Conservation (phyloP, 2,113 vertebrate genomes). For the Cyanoramphus novaezelandiae region DNA sequence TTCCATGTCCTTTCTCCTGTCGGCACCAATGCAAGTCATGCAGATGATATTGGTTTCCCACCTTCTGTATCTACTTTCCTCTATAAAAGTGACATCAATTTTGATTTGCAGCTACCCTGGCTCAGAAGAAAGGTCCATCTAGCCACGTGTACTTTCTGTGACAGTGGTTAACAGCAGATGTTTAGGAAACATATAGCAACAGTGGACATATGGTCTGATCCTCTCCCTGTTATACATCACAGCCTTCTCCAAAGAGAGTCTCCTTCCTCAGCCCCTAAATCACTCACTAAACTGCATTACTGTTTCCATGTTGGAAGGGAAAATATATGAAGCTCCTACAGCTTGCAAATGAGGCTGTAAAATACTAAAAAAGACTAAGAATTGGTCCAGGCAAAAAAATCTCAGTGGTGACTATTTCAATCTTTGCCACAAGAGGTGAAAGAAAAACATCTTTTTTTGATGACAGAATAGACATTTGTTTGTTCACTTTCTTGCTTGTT, state of each 20-base stretch:
- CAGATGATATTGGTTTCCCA: neutral
- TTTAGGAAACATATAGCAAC: neutral
- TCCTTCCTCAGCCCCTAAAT: neutral
- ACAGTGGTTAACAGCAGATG: neutral
- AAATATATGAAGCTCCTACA: neutral
- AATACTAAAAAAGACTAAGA: neutral
- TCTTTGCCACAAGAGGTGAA: neutral
- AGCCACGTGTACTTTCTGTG: neutral
- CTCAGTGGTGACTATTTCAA: neutral
- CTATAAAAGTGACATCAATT: neutral
- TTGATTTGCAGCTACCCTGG: neutral
- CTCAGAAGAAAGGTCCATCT: neutral
- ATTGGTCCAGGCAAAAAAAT: neutral
- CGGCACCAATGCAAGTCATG: rapidly evolving
- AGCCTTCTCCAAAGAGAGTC: neutral
- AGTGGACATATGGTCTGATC: neutral
- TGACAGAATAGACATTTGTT: neutral
- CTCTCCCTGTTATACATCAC: neutral
- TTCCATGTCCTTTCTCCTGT: neutral
- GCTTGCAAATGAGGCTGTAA: neutral
- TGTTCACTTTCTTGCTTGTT: neutral
- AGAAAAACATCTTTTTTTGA: neutral
- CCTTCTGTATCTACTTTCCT: neutral
- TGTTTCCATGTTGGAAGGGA: neutral
- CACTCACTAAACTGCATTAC: neutral